These are phyloP conservation scores for Tetranychus urticae DNA, from an alignment of 1,140 invertebrate species.

Conservation along the genomic window DNA sequence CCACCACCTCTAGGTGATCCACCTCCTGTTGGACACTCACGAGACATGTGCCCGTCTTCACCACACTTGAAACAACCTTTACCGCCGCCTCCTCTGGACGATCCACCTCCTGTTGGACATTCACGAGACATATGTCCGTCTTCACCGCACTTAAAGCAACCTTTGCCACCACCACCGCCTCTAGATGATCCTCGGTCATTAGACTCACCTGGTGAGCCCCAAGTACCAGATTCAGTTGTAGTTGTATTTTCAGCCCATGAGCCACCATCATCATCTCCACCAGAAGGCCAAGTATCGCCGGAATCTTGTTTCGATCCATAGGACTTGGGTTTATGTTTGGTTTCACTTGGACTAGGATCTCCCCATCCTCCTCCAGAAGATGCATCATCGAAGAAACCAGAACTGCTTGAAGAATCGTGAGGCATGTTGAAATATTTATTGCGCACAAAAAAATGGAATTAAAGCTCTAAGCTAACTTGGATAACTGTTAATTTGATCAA, in stretches of 20 bases:
- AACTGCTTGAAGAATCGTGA: too few species aligned
- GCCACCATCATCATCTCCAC: not conserved
- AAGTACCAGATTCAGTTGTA: not conserved
- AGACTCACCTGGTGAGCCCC: not conserved
- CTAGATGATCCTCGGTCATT: not conserved
- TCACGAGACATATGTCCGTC: slow-evolving; percentile 15
- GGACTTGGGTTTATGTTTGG: too few species aligned
- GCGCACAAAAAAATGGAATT: too few species aligned
- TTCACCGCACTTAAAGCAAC: slow-evolving; percentile 11
- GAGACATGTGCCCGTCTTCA: slow-evolving; percentile 19
- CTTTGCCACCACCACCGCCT: slow-evolving; percentile 1
- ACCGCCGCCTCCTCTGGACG: not conserved
- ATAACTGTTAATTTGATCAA: too few species aligned
- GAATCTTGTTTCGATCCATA: too few species aligned
- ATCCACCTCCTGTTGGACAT: slow-evolving; percentile 8
- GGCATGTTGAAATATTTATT: too few species aligned
- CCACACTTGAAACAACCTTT: slow-evolving; percentile 15
- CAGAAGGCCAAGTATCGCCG: not conserved
- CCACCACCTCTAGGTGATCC: not conserved
- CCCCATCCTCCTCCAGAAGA: too few species aligned
- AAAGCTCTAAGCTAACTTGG: too few species aligned
- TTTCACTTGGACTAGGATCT: too few species aligned
- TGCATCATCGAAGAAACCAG: too few species aligned
- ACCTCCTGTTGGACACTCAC: slow-evolving; percentile 18
- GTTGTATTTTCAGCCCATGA: too few species aligned